Evolutionary conservation across 30 jellyfish, hydroid and myxozoan species (phyloP), one percentile per base, ranked within the genome.

Genomic region (Catostylus mosaicus): DNA sequence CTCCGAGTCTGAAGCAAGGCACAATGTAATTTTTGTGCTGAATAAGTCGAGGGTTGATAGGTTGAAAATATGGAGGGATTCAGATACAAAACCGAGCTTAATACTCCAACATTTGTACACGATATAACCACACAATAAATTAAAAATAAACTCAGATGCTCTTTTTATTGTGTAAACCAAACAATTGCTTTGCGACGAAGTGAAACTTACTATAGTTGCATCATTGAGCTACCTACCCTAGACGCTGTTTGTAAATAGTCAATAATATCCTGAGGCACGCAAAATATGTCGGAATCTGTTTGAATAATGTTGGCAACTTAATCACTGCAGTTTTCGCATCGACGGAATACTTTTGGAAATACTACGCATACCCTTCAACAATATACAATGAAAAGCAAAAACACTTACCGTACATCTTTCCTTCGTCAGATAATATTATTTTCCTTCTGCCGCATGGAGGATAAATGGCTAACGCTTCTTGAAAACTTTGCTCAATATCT

Each of bases 391-490:
- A 14, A 40, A 7, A 40, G 14, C 7, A 7, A 40, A 40, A 40
- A 40, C 50, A 30, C 98, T 70, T 67, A 91, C 98, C 98, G 73
- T 91, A 91, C 98, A 91, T 91, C 79, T 91, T 91, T 34, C 98
- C 98, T 86, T 91, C 98, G 83, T 91, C 98, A 14, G 98, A 91
- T 19, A 91, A 81, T 10, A 91, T 91, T 59, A 91, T 91, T 81
- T 91, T 91, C 50, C 98, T 75, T 71, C 98, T 85, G 16, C 98
- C 98, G 73, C 98, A 91, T 26, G 98, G 98, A 0, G 98, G 98
- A 51, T 91, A 91, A 8, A 91, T 91, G 4, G 98, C 98, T 45
- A 91, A 48, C 33, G 98, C 98, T 56, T 91, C 98, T 77, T 91
- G 98, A 47, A 91, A 91, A 79, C 98, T 91, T 65, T 91, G 98